Percentiles rank a stretch among this genome's conserved stretches.
Conservation (phyloP, 2,888 invertebrate genomes). For the Epinotia brunnichana region DNA sequence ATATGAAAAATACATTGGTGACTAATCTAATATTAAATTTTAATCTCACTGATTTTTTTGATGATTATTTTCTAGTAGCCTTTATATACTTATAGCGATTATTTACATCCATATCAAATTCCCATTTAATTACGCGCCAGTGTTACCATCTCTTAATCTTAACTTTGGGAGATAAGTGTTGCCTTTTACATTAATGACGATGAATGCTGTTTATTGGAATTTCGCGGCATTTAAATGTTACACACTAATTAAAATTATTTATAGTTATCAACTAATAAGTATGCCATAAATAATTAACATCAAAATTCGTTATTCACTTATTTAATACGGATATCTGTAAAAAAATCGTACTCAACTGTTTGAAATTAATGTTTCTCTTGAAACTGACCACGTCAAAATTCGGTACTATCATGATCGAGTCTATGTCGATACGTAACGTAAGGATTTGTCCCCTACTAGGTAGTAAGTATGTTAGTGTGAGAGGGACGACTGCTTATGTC, state of each 20-base stretch:
- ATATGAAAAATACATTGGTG: conserved; percentile 68
- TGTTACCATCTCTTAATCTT: conserved; percentile 9
- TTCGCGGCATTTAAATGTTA: conserved; percentile 22
- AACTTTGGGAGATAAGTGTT: conserved; percentile 13
- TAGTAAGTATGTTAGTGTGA: neutral
- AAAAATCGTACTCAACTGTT: conserved; percentile 44
- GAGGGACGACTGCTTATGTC: neutral
- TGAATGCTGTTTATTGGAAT: conserved; percentile 37
- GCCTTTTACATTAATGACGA: conserved; percentile 37
- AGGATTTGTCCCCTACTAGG: neutral
- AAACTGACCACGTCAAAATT: conserved; percentile 33
- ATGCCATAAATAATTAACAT: conserved; percentile 57
- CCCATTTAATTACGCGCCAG: conserved; percentile 46
- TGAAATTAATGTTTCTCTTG: conserved; percentile 21
- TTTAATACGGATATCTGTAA: conserved; percentile 51
- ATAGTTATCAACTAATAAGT: conserved; percentile 50
- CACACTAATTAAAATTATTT: conserved; percentile 29
- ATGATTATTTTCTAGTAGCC: conserved; percentile 74
- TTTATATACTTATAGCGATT: conserved; percentile 74
- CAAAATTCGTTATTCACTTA: conserved; percentile 68
- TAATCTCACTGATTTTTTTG: conserved; percentile 81
- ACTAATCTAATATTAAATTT: conserved; percentile 75
- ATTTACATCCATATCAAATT: conserved; percentile 73
- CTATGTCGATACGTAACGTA: neutral
- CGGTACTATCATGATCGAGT: neutral